phyloP scores from a whole-genome alignment of 2,113 vertebrate species.

The Maccullochella peelii region DNA sequence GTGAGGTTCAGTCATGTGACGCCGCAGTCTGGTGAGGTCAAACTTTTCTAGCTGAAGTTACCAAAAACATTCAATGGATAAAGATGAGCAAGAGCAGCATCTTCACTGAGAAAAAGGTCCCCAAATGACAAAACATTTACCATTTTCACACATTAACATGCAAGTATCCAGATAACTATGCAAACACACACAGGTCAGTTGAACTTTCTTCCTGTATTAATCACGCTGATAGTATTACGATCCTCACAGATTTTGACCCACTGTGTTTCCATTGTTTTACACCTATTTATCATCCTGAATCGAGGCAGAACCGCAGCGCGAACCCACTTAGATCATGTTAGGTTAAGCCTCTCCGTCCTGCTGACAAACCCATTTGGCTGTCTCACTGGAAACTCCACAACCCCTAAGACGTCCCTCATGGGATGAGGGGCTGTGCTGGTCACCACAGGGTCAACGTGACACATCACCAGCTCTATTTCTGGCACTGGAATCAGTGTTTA shows the following conservation, averaged over 20 bases:
- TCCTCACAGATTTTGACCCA: constrained; percentile 14
- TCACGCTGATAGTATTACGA: constrained; percentile 27
- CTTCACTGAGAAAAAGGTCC: background rate
- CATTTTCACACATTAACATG: background rate
- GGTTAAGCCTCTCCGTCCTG: constrained; percentile 50
- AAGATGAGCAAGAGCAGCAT: background rate
- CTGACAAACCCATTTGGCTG: constrained; percentile 64
- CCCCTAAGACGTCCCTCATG: constrained; percentile 41
- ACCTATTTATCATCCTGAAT: constrained; percentile 45
- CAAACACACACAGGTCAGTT: constrained; percentile 16
- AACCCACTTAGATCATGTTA: constrained; percentile 62
- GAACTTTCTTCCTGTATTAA: background rate
- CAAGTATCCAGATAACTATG: background rate
- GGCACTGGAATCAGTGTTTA: constrained; percentile 42
- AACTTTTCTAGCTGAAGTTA: background rate
- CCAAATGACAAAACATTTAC: background rate
- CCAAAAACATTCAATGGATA: background rate
- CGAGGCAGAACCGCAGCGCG: constrained; percentile 16
- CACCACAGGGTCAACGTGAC: constrained; percentile 70
- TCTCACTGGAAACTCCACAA: constrained; percentile 55
- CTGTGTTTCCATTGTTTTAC: constrained; percentile 44
- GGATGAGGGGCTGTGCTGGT: constrained; percentile 63
- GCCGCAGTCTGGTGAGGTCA: background rate
- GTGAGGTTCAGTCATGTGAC: background rate
- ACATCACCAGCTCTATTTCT: constrained; percentile 60